phyloP scores from a whole-genome alignment of 2,888 invertebrate species.

The Epirrhoe tristata region DNA sequence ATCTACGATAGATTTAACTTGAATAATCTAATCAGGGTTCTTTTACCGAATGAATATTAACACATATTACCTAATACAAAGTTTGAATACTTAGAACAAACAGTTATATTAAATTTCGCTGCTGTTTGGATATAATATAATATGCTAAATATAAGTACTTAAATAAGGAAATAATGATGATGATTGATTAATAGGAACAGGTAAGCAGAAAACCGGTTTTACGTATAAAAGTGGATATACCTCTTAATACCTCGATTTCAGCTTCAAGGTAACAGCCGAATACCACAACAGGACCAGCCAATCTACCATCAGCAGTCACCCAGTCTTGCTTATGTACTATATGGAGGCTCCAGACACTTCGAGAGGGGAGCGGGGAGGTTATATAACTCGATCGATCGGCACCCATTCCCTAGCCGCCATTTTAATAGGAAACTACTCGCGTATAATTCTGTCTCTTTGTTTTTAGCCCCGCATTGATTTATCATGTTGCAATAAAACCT shows the following conservation, averaged over 20 bases:
- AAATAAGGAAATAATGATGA: no score
- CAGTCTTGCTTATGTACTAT: slow-evolving; percentile 68
- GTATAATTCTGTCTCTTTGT: slow-evolving; percentile 44
- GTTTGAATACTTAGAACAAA: no score
- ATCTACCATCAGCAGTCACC: slow-evolving; percentile 51
- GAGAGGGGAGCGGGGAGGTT: slow-evolving; percentile 61
- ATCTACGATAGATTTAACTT: no score
- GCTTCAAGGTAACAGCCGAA: slow-evolving; percentile 7
- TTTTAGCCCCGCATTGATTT: slow-evolving; percentile 6
- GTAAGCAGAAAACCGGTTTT: slow-evolving; percentile 5
- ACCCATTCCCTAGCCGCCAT: slow-evolving; percentile 54
- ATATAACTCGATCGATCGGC: slow-evolving; percentile 78
- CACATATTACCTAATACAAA: no score
- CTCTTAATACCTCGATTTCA: background rate
- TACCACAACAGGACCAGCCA: slow-evolving; percentile 19
- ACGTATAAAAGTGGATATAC: background rate
- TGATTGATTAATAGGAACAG: background rate
- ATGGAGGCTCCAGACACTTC: slow-evolving; percentile 52
- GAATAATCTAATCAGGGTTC: no score
- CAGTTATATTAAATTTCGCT: no score
- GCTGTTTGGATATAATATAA: no score
- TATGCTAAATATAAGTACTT: no score
- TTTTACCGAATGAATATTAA: no score
- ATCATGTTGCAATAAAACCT: slow-evolving; percentile 1
- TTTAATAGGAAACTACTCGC: slow-evolving; percentile 52